Conservation (phyloP, 2,888 invertebrate species). For the Imbricaverruca yamaguchii region DNA sequence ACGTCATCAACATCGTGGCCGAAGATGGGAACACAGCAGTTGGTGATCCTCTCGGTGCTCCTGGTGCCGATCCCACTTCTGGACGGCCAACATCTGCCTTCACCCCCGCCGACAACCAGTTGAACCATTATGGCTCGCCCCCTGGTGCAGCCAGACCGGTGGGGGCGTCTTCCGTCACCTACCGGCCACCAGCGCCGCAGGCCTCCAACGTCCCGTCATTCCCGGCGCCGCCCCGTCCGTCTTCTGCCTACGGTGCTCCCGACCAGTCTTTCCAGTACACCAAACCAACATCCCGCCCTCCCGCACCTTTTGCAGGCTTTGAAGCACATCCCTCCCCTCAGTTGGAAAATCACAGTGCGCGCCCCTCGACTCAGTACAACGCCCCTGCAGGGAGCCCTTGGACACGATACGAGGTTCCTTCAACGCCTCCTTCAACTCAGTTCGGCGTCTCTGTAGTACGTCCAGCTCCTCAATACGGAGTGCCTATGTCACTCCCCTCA, state of each 20-base stretch:
- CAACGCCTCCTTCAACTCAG: no score
- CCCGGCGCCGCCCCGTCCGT: not conserved
- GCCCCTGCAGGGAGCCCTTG: not conserved
- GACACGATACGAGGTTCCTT: no score
- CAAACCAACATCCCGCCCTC: not conserved
- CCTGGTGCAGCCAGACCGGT: no score
- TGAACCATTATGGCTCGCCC: no score
- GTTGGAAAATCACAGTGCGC: not conserved
- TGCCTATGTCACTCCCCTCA: no score
- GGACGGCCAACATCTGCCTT: not conserved
- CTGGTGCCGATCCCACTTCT: not conserved
- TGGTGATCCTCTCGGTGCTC: no score
- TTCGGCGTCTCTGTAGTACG: no score
- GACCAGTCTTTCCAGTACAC: not conserved
- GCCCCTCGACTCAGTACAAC: not conserved
- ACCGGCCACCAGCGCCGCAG: no score
- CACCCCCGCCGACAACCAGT: not conserved
- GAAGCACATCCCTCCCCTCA: no score
- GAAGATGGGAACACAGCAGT: not conserved
- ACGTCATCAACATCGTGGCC: constrained; percentile 1
- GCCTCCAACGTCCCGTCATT: not conserved
- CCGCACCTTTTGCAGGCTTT: no score
- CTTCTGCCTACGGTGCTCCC: not conserved
- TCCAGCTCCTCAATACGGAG: no score
- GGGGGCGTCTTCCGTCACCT: no score